Evolutionary conservation across 1,140 invertebrate genomes (phyloP).

Genomic region (Phymastichus coffea): DNA sequence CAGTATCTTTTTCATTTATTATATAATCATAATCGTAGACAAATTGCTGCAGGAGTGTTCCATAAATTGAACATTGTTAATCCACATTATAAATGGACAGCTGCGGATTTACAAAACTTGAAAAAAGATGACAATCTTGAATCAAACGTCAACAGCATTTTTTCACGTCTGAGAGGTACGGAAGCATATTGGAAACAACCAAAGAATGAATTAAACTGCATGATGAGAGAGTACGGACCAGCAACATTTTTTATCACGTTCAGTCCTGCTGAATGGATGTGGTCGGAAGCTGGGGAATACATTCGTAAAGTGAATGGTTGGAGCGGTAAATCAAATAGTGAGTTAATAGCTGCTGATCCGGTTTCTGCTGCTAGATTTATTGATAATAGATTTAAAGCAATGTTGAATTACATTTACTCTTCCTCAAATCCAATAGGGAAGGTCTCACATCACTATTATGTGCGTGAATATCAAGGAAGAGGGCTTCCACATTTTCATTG

Average conservation of each 20-base stretch:
- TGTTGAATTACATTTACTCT: constrained; percentile 41
- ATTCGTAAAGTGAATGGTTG: constrained; percentile 35
- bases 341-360: constrained; percentile 41
- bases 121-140: constrained; percentile 35
- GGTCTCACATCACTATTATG: no score
- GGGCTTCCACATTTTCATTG: constrained; percentile 42
- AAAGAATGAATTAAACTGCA: constrained; percentile 35
- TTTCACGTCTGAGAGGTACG: constrained; percentile 37
- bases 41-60: no score
- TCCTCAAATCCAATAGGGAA: no score
- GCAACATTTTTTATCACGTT: constrained; percentile 49
- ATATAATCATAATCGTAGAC: no score
- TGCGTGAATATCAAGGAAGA: constrained; percentile 40
- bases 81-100: constrained; percentile 32
- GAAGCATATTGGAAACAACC: constrained; percentile 36
- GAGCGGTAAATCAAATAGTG: constrained; percentile 37
- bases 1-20: no score
- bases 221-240: constrained; percentile 42
- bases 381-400: constrained; percentile 42
- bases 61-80: no score
- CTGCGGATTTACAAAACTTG: constrained; percentile 33
- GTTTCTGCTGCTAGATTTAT: no score
- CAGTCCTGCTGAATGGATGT: no score
- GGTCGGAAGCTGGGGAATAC: no score
- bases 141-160: no score